Evolutionary conservation across 1,140 invertebrate species (phyloP).

Genomic region (Druon quercuslanigerum): DNA sequence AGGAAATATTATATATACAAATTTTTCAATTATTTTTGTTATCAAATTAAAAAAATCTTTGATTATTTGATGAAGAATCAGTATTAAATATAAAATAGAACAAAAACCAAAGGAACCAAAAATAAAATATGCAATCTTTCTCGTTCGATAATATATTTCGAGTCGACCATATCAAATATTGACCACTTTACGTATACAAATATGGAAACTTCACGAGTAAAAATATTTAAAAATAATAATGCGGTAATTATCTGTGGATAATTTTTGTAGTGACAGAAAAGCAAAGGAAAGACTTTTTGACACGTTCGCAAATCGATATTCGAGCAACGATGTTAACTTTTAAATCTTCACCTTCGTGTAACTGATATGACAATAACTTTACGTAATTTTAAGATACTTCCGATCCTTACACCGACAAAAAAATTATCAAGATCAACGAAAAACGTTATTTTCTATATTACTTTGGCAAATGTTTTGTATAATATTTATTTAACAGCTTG

Average conservation of each 20-base stretch:
- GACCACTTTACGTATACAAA: constrained; percentile 33
- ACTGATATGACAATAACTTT: constrained; percentile 28
- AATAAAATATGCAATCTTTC: constrained; percentile 31
- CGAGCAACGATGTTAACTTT: constrained; percentile 28
- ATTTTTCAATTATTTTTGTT: constrained; percentile 42
- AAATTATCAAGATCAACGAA: neutral
- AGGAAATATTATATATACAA: constrained; percentile 41
- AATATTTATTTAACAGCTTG: too few relatives aligned
- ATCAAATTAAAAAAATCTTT: constrained; percentile 19
- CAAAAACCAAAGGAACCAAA: constrained; percentile 27
- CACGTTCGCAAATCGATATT: constrained; percentile 34
- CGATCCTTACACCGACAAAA: constrained; percentile 23
- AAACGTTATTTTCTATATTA: too few relatives aligned
- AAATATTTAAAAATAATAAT: constrained; percentile 36
- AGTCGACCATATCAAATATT: constrained; percentile 28
- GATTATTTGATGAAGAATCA: neutral
- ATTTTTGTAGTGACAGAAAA: neutral
- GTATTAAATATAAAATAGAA: constrained; percentile 35
- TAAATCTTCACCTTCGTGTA: constrained; percentile 24
- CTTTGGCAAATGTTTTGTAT: neutral
- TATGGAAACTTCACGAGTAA: constrained; percentile 32
- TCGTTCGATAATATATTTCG: constrained; percentile 26
- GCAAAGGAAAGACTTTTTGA: constrained; percentile 24
- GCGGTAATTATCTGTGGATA: constrained; percentile 33
- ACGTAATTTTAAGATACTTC: constrained; percentile 28